Evolutionary conservation across 2,797 vertebrate genomes (phyloP).

Genomic region (Champsocephalus esox): DNA sequence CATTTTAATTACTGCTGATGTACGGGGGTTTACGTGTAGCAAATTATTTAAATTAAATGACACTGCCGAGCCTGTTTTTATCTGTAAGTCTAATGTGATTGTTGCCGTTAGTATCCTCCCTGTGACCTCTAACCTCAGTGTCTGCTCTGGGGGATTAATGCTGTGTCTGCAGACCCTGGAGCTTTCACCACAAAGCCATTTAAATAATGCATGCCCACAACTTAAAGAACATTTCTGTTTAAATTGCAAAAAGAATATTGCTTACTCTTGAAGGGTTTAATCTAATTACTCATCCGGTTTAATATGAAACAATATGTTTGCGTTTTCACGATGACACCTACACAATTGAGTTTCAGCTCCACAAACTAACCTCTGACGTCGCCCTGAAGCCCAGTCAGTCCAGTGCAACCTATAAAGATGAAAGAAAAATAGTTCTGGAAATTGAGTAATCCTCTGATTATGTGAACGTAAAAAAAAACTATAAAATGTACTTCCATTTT

Average conservation of each 20-base stretch:
- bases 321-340: background rate
- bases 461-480: too few relatives aligned
- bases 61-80: slow-evolving; percentile 19
- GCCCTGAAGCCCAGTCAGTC: too few relatives aligned
- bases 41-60: slow-evolving; percentile 21
- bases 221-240: slow-evolving; percentile 12
- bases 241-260: slow-evolving; percentile 1
- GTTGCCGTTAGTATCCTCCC: slow-evolving; percentile 45
- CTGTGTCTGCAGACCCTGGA: slow-evolving; percentile 23
- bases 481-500: too few relatives aligned
- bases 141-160: slow-evolving; percentile 64
- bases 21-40: background rate
- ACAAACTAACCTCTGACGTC: background rate
- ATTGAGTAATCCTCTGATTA: too few relatives aligned
- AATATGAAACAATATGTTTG: background rate
- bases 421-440: too few relatives aligned
- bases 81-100: slow-evolving; percentile 40
- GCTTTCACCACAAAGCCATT: slow-evolving; percentile 3
- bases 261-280: background rate
- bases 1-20: slow-evolving; percentile 33
- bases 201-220: slow-evolving; percentile 2
- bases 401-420: too few relatives aligned
- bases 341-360: background rate
- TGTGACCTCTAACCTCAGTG: slow-evolving; percentile 50
- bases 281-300: background rate